Base-by-base conservation (phyloP, 2,888 invertebrate species). In the Agonopterix heracliana region DNA sequence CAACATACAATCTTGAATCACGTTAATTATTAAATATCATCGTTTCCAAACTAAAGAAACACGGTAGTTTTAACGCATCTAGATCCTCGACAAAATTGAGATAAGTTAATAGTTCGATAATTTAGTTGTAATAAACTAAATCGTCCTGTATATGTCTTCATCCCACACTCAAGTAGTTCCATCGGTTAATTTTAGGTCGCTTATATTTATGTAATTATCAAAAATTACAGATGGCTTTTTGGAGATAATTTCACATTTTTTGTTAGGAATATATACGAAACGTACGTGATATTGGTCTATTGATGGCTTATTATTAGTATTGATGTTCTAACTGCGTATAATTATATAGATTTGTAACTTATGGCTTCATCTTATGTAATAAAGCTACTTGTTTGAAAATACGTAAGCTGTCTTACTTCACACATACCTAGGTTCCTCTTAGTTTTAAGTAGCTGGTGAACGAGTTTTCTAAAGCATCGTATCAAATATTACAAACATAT, bases 171-270 rank as follows among this genome's bases (percentile, higher is more conserved):
- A 77, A 81, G 82, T 86, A 83, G 80, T 78, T 72, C 62, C 70
- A 71, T 74, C 71, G 71, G 73, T 74, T 79, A 70, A 78, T 80
- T 81, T 79, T 71, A 68, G 68, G 72, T 78, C 77, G 76, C 77
- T 80, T 75, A 73, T 67, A 68, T 38, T 9, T 38, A 47, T 77
- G 78, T 85, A 86, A 87, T 88, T 87, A 88, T 85, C 79, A 82
- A 83, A 86, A 85, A 87, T 85, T 85, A 83, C 85, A 62, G 71
- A 81, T 80, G 77, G 72, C 76, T 78, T 82, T 83, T 81, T 74
- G 68, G 66, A 67, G 71, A 74, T 79, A 74, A 78, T 81, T 82
- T 77, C 59, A 54, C 60, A 54, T 69, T 78, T 83, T 83, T 81
- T 80, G 68, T 78, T 50, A 58, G 54, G 54, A 55, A 59, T 54